phyloP scores from a whole-genome alignment of 37 sponge, comb jelly and placozoan genomes.

The Eunapius fragilis region DNA sequence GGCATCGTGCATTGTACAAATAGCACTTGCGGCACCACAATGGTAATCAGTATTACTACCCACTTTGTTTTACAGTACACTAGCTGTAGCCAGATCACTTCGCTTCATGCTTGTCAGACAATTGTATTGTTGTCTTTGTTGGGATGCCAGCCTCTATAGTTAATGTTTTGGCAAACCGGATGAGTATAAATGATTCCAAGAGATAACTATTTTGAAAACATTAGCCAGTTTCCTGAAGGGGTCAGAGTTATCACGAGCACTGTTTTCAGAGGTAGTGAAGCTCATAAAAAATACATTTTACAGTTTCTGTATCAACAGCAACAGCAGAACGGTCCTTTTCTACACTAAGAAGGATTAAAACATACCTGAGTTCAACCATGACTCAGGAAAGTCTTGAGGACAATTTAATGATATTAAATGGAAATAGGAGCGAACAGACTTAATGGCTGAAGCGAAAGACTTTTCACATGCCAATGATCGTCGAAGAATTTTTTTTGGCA shows the following conservation, averaged over 20 bases:
- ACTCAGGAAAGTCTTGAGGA: constrained; percentile 7
- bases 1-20: too few relatives aligned
- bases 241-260: background rate
- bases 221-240: constrained; percentile 4
- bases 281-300: background rate
- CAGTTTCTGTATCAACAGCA: constrained; percentile 4
- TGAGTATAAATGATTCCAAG: too few relatives aligned
- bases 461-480: background rate
- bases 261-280: too few relatives aligned
- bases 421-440: constrained; percentile 29
- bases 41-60: too few relatives aligned
- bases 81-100: too few relatives aligned
- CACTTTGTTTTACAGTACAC: too few relatives aligned
- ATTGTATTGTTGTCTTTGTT: too few relatives aligned
- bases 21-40: too few relatives aligned
- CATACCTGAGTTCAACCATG: constrained; percentile 22
- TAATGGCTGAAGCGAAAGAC: constrained; percentile 27
- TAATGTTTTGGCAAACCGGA: too few relatives aligned
- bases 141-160: too few relatives aligned
- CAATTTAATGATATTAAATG: constrained; percentile 19
- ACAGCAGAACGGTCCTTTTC: constrained; percentile 30
- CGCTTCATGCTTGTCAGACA: too few relatives aligned
- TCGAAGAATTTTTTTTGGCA: too few relatives aligned
- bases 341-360: constrained; percentile 21
- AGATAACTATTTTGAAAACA: constrained; percentile 4